Percentiles rank a stretch among this genome's conserved stretches.
Evolutionary conservation across 2,113 vertebrate species (phyloP).

Genomic region (Cephalopholis sonnerati): DNA sequence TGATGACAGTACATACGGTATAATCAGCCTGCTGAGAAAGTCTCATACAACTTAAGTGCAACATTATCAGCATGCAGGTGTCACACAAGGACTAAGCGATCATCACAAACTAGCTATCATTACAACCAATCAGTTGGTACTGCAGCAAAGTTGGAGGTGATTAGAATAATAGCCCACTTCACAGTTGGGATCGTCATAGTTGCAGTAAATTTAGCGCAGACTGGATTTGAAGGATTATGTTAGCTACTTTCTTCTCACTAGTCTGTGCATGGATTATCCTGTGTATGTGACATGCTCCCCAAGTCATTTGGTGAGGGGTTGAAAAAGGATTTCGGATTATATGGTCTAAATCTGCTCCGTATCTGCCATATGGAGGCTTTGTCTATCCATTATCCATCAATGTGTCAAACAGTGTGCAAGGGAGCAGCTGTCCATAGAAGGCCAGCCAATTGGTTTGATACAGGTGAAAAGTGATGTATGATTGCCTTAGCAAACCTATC

Average conservation of each 20-base stretch:
- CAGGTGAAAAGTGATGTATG: slow-evolving; percentile 82
- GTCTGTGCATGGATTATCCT: slow-evolving; percentile 65
- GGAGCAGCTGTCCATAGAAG: slow-evolving; percentile 82
- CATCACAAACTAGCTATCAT: slow-evolving; percentile 51
- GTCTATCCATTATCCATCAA: slow-evolving; percentile 80
- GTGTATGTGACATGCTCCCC: slow-evolving; percentile 65
- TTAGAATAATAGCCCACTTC: slow-evolving; percentile 65
- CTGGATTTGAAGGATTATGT: slow-evolving; percentile 64
- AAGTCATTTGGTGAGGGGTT: slow-evolving; percentile 63
- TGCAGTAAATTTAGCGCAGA: slow-evolving; percentile 39
- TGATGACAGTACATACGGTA: slow-evolving; percentile 4
- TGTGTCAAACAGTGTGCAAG: slow-evolving; percentile 68
- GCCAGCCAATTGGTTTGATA: slow-evolving; percentile 79
- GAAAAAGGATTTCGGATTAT: slow-evolving; percentile 66
- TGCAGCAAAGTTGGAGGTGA: slow-evolving; percentile 46
- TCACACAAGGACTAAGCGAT: slow-evolving; percentile 32
- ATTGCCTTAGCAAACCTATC: slow-evolving; percentile 78
- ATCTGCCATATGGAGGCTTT: slow-evolving; percentile 72
- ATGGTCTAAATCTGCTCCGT: slow-evolving; percentile 54
- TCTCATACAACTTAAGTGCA: slow-evolving; percentile 30
- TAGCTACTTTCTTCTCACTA: slow-evolving; percentile 64
- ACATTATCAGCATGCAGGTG: slow-evolving; percentile 31
- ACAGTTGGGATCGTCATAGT: slow-evolving; percentile 30
- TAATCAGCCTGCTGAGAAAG: slow-evolving; percentile 1
- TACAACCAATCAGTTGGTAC: slow-evolving; percentile 48